Evolutionary conservation across 2,113 vertebrate species (phyloP).

Genomic region (Ptychochromis oligacanthus): DNA sequence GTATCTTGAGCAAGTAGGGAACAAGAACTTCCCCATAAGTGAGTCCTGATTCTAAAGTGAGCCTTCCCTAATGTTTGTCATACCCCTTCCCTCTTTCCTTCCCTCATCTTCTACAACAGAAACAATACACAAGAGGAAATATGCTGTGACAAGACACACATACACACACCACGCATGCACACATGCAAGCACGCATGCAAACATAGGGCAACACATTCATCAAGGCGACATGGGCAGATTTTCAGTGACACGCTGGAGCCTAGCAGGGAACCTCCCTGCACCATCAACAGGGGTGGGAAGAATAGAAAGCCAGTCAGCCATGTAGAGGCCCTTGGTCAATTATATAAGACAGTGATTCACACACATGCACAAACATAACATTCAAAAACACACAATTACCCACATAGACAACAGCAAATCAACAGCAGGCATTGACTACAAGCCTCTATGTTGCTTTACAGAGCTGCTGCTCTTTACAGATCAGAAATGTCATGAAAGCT

Average conservation of each 20-base stretch:
- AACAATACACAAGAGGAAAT: constrained; percentile 51
- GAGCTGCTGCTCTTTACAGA: constrained; percentile 3
- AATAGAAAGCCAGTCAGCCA: constrained; percentile 68
- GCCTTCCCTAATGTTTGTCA: constrained; percentile 53
- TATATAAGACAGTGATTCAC: constrained; percentile 71
- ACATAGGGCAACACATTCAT: constrained; percentile 62
- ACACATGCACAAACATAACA: constrained; percentile 26
- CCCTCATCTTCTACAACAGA: constrained; percentile 42
- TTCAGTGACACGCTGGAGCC: constrained; percentile 73
- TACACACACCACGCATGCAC: background rate
- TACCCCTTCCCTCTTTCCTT: constrained; percentile 35
- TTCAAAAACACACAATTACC: constrained; percentile 9
- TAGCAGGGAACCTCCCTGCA: constrained; percentile 69
- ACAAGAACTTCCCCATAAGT: constrained; percentile 32
- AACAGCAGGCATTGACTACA: constrained; percentile 24
- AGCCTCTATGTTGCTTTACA: constrained; percentile 8
- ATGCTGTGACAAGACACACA: constrained; percentile 41
- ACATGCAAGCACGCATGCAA: background rate
- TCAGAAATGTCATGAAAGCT: constrained; percentile 34
- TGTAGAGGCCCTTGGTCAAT: constrained; percentile 69
- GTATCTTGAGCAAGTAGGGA: constrained; percentile 2
- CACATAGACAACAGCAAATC: constrained; percentile 18
- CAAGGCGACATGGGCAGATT: constrained; percentile 74
- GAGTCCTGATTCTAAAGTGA: constrained; percentile 40
- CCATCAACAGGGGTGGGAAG: constrained; percentile 60